Evolutionary conservation across 2,113 vertebrate genomes (phyloP).

Genomic region (Melanostigma gelatinosum): DNA sequence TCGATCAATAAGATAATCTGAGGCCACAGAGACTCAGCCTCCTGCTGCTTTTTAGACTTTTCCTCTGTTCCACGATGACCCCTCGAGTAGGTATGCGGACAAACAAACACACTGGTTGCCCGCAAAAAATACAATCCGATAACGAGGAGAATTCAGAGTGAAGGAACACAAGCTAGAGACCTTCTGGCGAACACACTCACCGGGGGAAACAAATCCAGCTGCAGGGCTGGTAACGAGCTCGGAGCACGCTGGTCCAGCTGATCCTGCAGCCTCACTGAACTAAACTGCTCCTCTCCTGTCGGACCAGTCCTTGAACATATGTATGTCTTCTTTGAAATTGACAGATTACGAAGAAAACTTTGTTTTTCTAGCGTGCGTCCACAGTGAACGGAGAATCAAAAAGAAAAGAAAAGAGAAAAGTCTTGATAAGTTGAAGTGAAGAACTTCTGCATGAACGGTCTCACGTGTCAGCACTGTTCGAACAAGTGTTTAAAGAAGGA

Average conservation of each 20-base stretch:
- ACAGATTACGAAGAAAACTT: not conserved
- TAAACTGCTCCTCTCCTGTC: not conserved
- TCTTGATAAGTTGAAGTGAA: too few species aligned
- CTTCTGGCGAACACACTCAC: not conserved
- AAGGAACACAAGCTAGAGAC: not conserved
- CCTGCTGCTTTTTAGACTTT: constrained; percentile 35
- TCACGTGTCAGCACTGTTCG: too few species aligned
- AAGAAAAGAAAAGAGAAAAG: too few species aligned
- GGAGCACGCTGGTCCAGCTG: not conserved
- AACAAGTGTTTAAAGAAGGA: too few species aligned
- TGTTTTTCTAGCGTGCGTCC: too few species aligned
- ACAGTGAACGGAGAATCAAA: too few species aligned
- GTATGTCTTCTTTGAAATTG: not conserved
- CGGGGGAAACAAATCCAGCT: too few species aligned
- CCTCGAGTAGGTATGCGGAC: not conserved
- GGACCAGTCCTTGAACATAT: not conserved
- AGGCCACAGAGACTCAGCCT: constrained; percentile 33
- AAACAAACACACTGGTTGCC: not conserved
- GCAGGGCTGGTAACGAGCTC: too few species aligned
- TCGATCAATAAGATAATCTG: constrained; percentile 43
- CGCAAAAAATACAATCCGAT: not conserved
- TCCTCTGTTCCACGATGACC: constrained; percentile 9
- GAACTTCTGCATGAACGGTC: too few species aligned
- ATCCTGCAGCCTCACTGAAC: not conserved
- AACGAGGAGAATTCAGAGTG: not conserved